Evolutionary conservation across 2,888 invertebrate genomes (phyloP).

Genomic region (Chrysotoxum bicinctum): DNA sequence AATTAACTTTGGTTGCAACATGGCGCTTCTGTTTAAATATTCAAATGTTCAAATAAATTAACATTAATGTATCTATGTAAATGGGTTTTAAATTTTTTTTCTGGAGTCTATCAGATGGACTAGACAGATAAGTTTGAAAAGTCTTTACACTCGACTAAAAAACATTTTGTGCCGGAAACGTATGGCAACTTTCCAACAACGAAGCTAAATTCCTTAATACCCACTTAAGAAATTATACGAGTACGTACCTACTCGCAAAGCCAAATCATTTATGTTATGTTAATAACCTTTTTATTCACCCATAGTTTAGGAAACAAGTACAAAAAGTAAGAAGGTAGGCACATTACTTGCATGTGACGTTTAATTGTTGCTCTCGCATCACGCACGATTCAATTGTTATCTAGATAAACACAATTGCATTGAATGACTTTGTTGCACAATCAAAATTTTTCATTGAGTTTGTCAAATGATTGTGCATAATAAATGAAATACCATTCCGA

Average conservation of each 20-base stretch:
- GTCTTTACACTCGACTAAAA: background rate
- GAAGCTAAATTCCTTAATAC: background rate
- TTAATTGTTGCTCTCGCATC: background rate
- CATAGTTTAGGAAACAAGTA: background rate
- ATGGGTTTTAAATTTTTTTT: background rate
- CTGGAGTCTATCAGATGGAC: background rate
- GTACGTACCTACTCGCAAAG: background rate
- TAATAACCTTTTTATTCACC: conserved; percentile 9
- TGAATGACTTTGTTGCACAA: background rate
- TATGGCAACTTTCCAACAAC: background rate
- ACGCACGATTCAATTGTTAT: background rate
- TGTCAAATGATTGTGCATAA: background rate
- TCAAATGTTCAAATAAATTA: background rate
- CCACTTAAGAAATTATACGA: background rate
- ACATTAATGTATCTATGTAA: background rate
- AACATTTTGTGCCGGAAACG: background rate
- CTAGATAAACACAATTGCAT: conserved; percentile 6
- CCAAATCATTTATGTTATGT: conserved; percentile 1
- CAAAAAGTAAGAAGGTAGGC: background rate
- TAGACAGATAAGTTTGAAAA: background rate
- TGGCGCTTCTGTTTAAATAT: background rate
- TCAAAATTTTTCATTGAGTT: background rate
- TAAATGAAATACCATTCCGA: background rate
- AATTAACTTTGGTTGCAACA: background rate
- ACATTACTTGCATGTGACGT: background rate